Evolutionary conservation across 2,888 invertebrate genomes (phyloP).

Genomic region (Aquatica leii): DNA sequence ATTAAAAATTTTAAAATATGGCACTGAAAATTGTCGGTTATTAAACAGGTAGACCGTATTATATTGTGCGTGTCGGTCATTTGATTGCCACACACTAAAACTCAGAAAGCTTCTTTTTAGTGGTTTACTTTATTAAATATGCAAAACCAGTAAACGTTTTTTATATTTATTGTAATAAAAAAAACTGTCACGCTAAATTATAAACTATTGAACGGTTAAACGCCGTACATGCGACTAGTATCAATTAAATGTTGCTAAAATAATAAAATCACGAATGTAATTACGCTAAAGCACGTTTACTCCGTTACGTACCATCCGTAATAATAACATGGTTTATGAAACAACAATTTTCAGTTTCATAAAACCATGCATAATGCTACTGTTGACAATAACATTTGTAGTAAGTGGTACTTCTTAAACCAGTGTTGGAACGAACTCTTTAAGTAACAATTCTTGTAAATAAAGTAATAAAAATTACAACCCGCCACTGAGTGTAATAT

Average conservation of each 20-base stretch:
- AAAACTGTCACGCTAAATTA: too few relatives aligned
- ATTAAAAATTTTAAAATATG: too few relatives aligned
- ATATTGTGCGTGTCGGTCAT: too few relatives aligned
- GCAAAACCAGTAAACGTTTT: too few relatives aligned
- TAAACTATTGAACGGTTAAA: background rate
- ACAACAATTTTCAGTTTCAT: constrained; percentile 44
- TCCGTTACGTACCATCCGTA: constrained; percentile 32
- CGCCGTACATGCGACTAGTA: background rate
- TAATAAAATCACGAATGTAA: constrained; percentile 18
- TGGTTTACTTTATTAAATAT: too few relatives aligned
- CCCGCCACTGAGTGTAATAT: constrained; percentile 18
- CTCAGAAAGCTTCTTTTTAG: too few relatives aligned
- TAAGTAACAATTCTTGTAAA: background rate
- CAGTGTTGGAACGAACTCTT: background rate
- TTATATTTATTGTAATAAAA: too few relatives aligned
- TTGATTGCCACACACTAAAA: too few relatives aligned
- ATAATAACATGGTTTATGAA: constrained; percentile 31
- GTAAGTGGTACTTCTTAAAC: constrained; percentile 15
- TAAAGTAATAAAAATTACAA: constrained; percentile 6
- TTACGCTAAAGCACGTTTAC: constrained; percentile 21
- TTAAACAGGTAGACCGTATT: too few relatives aligned
- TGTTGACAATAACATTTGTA: constrained; percentile 35
- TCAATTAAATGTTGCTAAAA: background rate
- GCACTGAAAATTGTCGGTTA: too few relatives aligned
- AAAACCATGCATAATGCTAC: constrained; percentile 44